A percentile compares a stretch with the other conserved stretches of the same genome.
Evolutionary conservation across 2,888 invertebrate species (phyloP).

Genomic region (Andrena praecox): DNA sequence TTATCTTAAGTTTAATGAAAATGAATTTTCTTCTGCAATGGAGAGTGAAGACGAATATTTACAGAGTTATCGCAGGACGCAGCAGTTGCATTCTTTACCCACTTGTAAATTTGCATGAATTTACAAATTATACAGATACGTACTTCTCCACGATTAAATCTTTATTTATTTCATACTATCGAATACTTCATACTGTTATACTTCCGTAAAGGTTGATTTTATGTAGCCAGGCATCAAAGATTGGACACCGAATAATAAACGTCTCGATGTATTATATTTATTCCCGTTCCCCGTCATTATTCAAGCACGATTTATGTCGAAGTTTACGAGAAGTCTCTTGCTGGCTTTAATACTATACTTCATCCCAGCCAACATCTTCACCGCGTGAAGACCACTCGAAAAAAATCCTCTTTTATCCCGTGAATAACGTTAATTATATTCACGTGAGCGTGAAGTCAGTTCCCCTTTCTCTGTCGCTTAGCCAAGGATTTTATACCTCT

Average conservation of each 20-base stretch:
- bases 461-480: background rate
- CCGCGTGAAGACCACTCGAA: background rate
- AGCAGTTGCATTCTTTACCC: no score
- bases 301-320: conserved; percentile 32
- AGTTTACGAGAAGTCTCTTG: conserved; percentile 27
- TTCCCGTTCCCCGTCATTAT: conserved; percentile 29
- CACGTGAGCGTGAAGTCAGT: conserved; percentile 28
- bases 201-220: background rate
- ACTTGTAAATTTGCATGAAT: background rate
- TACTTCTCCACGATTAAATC: no score
- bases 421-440: conserved; percentile 32
- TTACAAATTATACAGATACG: background rate
- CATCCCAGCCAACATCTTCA: conserved; percentile 1
- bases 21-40: background rate
- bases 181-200: background rate
- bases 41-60: background rate
- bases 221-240: background rate
- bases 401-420: conserved; percentile 12
- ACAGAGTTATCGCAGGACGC: background rate
- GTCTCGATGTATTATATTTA: conserved; percentile 17
- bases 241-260: conserved; percentile 25
- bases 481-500: conserved; percentile 6
- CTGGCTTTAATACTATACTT: conserved; percentile 11
- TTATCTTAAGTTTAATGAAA: no score
- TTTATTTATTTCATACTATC: background rate